Evolutionary conservation across 2,797 vertebrate species (phyloP), one percentile per base, ranked within the genome.

Genomic region (Chelon auratus): DNA sequence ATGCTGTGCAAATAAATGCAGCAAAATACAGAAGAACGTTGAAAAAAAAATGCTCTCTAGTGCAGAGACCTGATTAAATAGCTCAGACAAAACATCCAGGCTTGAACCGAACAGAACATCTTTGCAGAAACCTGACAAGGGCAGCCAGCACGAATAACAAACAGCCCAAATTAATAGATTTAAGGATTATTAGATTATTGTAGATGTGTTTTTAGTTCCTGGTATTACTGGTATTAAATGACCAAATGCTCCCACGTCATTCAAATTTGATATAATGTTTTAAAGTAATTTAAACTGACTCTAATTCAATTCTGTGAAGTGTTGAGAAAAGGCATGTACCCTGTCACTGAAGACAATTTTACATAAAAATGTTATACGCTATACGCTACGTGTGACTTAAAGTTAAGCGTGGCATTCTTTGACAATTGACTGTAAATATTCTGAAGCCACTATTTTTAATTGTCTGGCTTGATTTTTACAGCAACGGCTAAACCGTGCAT

Each of bases 141-240:
- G 17, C 17, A 17, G 43, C 43, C 7, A 0, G 43, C 3, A 45
- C 7, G 43, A 45, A n/a, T 45, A 5, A 45, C n/a, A 9, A 47
- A 47, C 43, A 8, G 17, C 8, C 15, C 6, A 47, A n/a, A 7
- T 73, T 73, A 47, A 69, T 75, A 69, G 64, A 61, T 36, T 1
- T 17, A 20, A 58, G 54, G 56, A 24, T 66, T 66, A 75, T 85
- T 77, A 52, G 40, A 67, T 84, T 56, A 56, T 18, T 64, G 9
- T 48, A 15, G 59, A 79, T 73, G 43, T 70, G 50, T 56, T 53
- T 65, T 62, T 68, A 62, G 45, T 68, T 47, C 47, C 18, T 10
- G 11, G 3, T 40, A 13, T 68, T 48, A 57, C 22, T 22, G 22
- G 22, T 61, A 45, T 54, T 45, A 62, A 61, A 59, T 55, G 22